These are phyloP conservation scores for Larimichthys polyactis DNA, from an alignment of 2,113 vertebrate species.

Conservation along the genomic window DNA sequence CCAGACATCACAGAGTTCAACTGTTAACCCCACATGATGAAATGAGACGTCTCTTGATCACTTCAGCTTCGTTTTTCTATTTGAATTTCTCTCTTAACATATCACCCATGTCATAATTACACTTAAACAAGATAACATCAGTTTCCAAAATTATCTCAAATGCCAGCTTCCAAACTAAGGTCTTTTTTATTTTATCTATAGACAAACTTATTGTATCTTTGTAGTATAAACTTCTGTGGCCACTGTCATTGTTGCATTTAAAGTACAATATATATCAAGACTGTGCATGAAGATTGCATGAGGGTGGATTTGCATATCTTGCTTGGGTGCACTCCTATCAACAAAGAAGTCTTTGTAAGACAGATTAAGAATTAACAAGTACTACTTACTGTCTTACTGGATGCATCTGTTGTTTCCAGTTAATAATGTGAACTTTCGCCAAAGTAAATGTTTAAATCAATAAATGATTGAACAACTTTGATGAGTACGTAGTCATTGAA, in stretches of 20 bases:
- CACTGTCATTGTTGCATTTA: constrained; percentile 29
- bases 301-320: constrained; percentile 43
- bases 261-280: constrained; percentile 22
- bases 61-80: constrained; percentile 20
- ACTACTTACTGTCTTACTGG: constrained; percentile 30
- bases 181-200: constrained; percentile 14
- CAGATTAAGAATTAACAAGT: constrained; percentile 60
- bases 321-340: constrained; percentile 4
- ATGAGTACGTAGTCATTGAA: constrained; percentile 55
- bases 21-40: constrained; percentile 34
- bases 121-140: constrained; percentile 43
- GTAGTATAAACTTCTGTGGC: constrained; percentile 11
- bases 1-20: constrained; percentile 42
- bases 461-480: constrained; percentile 74
- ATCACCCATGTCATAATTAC: constrained; percentile 48
- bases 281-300: constrained; percentile 30
- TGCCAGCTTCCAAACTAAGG: constrained; percentile 24
- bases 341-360: constrained; percentile 28
- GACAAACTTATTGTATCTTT: constrained; percentile 21
- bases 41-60: constrained; percentile 42
- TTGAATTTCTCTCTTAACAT: constrained; percentile 41
- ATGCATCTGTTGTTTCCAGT: constrained; percentile 69
- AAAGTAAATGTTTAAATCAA: constrained; percentile 79
- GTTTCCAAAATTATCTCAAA: constrained; percentile 38
- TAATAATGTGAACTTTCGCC: constrained; percentile 71